Evolutionary conservation across 2,113 vertebrate genomes (phyloP), one percentile per base, ranked within the genome.

Genomic region (Sclerurus mexicanus): DNA sequence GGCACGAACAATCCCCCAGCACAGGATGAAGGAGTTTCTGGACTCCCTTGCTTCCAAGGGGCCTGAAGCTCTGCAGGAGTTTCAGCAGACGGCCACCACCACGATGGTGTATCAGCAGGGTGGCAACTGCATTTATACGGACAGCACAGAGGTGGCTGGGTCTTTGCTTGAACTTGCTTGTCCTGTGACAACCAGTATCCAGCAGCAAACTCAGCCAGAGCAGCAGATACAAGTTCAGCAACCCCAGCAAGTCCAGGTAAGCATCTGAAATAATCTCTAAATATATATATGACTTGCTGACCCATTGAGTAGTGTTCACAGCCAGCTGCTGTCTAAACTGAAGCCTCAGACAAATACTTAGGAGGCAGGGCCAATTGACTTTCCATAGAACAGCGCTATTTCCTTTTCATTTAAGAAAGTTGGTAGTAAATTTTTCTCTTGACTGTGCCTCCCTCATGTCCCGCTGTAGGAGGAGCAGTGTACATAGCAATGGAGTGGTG

Each of bases 1-100:
- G 97, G 99, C 99, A 1, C 99, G 99, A 96, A 99, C 98, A 12
- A 98, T 99, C 83, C 99, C 99, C 19, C 99, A 99, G 95, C 99
- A 99, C 98, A 99, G 99, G 97, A 99, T 99, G 99, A 99, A 99
- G 98, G 99, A 99, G 97, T 99, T 99, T 96, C 98, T 99, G 97
- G 99, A 99, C 96, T 99, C 99, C 28, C 97, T 99, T 74, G 98
- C 99, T 95, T 99, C 98, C 75, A 99, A 99, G 95, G 99, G 99
- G 76, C 98, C 99, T 0, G 99, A 99, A 97, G 99, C 99, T 87
- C 98, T 99, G 86, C 99, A 99, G 97, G 99, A 99, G 95, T 99
- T 99, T 93, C 99, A 99, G 96, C 99, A 99, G 98, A 99, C 98
- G 1, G 98, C 98, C 42, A 98, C 98, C 60, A 99, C 99, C 49